These are phyloP conservation scores for Tachina grossa DNA, from an alignment of 2,888 invertebrate species.

Conservation along the genomic window DNA sequence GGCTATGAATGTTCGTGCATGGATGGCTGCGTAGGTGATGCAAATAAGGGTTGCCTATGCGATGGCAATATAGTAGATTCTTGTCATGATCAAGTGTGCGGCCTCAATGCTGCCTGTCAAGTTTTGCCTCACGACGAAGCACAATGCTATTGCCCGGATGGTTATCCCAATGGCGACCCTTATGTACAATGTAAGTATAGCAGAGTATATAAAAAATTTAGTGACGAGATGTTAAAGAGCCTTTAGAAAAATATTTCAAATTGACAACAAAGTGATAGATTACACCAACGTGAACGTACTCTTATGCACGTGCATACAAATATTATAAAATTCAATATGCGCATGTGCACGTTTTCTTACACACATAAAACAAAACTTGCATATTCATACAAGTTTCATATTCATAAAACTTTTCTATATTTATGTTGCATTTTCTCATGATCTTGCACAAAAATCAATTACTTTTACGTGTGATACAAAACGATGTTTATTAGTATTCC, in stretches of 20 bases:
- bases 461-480: conserved; percentile 36
- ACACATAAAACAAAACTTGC: too few species aligned
- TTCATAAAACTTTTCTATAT: conserved; percentile 3
- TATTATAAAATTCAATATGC: neutral
- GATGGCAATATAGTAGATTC: conserved; percentile 87
- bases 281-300: neutral
- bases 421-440: conserved; percentile 47
- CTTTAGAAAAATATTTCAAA: neutral
- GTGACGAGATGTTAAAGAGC: conserved; percentile 32
- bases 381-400: neutral
- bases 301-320: neutral
- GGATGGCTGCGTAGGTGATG: conserved; percentile 91
- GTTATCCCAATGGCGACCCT: conserved; percentile 92
- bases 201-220: neutral
- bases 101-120: conserved; percentile 91
- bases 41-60: conserved; percentile 91
- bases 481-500: conserved; percentile 48
- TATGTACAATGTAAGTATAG: conserved; percentile 90
- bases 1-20: conserved; percentile 92
- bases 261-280: neutral
- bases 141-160: conserved; percentile 92
- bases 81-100: conserved; percentile 92
- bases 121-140: conserved; percentile 87
- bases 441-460: conserved; percentile 46
- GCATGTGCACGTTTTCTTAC: conserved; percentile 32